Evolutionary conservation across 1,140 invertebrate genomes (phyloP).

Genomic region (Anastrepha obliqua): DNA sequence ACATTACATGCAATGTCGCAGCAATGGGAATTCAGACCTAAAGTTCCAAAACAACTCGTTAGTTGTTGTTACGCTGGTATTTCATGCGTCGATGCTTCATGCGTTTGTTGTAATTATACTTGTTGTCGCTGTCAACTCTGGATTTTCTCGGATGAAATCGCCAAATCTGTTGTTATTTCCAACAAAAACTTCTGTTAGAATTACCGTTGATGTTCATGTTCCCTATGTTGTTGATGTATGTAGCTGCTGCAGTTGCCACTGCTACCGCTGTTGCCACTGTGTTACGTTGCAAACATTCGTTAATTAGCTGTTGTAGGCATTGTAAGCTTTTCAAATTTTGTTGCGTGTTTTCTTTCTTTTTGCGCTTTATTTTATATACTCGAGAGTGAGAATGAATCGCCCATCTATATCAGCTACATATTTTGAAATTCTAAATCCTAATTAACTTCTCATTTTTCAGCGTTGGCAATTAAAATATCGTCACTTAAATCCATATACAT

Average conservation of each 20-base stretch:
- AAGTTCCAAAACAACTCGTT: conserved; percentile 9
- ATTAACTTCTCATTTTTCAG: too few relatives aligned
- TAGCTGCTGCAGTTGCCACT: background rate
- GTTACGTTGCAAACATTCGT: background rate
- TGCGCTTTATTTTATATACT: too few relatives aligned
- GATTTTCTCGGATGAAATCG: background rate
- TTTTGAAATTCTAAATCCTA: too few relatives aligned
- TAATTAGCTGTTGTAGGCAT: conserved; percentile 16
- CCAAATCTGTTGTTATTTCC: background rate
- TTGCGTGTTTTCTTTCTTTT: too few relatives aligned
- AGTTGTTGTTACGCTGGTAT: background rate
- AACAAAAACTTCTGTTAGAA: conserved; percentile 32
- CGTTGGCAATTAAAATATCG: too few relatives aligned
- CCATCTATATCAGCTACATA: too few relatives aligned
- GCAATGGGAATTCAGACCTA: background rate
- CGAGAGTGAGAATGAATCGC: too few relatives aligned
- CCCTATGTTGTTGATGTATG: background rate
- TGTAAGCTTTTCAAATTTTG: background rate
- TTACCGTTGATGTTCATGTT: background rate
- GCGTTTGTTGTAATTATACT: background rate
- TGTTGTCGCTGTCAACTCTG: background rate
- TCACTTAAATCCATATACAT: too few relatives aligned
- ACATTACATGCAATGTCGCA: background rate
- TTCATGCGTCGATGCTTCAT: background rate
- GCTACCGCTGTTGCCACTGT: background rate